phyloP scores from a whole-genome alignment of 2,113 vertebrate species.

The Drymodes brunneopygia region DNA sequence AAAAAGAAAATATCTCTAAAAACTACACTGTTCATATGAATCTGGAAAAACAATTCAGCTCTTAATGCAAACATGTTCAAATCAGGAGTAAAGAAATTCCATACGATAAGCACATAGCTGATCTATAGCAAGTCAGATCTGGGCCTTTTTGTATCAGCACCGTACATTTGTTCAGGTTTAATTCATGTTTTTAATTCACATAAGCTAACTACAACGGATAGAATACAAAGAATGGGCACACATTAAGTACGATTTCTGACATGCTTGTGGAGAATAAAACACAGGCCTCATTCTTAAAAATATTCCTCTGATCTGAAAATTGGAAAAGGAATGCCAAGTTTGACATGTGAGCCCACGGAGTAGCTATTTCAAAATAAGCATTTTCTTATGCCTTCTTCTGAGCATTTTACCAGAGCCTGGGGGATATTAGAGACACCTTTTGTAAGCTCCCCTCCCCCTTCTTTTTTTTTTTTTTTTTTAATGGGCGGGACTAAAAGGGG shows the following conservation, averaged over 20 bases:
- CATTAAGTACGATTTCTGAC: neutral
- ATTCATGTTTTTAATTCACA: neutral
- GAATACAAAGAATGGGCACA: neutral
- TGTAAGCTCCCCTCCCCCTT: neutral
- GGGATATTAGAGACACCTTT: neutral
- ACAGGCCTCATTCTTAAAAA: neutral
- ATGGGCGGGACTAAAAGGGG: neutral
- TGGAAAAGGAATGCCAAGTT: neutral
- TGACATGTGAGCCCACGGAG: neutral
- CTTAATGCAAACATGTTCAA: neutral
- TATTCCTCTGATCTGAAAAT: neutral
- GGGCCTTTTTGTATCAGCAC: neutral
- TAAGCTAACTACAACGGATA: neutral
- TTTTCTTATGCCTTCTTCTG: neutral
- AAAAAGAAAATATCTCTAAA: neutral
- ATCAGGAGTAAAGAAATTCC: neutral
- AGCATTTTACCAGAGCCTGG: neutral
- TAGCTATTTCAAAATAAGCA: neutral
- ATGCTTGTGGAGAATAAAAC: neutral
- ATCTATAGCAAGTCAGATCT: neutral
- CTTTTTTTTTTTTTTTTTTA: neutral
- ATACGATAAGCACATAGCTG: neutral
- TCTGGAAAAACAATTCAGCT: neutral
- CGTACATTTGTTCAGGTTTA: neutral
- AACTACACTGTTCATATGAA: neutral